Evolutionary conservation across 1,140 invertebrate species (phyloP).

Genomic region (Riptortus pedestris): DNA sequence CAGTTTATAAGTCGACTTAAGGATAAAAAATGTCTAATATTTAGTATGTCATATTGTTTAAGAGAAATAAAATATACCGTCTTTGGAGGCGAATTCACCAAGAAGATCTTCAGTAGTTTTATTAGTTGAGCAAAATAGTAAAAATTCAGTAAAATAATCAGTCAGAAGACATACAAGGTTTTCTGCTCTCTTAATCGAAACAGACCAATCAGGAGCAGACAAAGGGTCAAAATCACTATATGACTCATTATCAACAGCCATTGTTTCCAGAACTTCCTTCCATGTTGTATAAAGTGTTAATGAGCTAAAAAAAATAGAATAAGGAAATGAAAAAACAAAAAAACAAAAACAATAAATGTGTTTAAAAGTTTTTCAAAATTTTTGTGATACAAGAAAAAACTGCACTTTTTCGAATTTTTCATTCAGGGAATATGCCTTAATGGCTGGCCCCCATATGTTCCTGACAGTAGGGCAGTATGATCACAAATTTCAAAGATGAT

Average conservation of each 20-base stretch:
- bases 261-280: slow-evolving; percentile 73
- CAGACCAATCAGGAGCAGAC: slow-evolving; percentile 69
- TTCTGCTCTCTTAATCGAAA: slow-evolving; percentile 48
- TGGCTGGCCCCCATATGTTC: no score
- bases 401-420: no score
- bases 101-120: slow-evolving; percentile 46
- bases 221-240: slow-evolving; percentile 81
- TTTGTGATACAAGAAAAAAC: no score
- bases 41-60: background rate
- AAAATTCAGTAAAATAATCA: slow-evolving; percentile 50
- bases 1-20: no score
- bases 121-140: slow-evolving; percentile 40
- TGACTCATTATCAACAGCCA: slow-evolving; percentile 75
- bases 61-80: background rate
- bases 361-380: no score
- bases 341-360: background rate
- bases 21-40: no score
- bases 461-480: no score
- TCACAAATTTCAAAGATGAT: no score
- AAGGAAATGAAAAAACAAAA: background rate
- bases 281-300: slow-evolving; percentile 75
- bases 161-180: slow-evolving; percentile 54
- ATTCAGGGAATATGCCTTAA: no score
- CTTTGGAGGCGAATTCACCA: slow-evolving; percentile 39
- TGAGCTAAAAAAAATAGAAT: slow-evolving; percentile 47